A percentile compares a stretch with the other conserved stretches of the same genome.
These are phyloP conservation scores for Nymphalis io DNA, from an alignment of 1,140 invertebrate species.

Conservation along the genomic window DNA sequence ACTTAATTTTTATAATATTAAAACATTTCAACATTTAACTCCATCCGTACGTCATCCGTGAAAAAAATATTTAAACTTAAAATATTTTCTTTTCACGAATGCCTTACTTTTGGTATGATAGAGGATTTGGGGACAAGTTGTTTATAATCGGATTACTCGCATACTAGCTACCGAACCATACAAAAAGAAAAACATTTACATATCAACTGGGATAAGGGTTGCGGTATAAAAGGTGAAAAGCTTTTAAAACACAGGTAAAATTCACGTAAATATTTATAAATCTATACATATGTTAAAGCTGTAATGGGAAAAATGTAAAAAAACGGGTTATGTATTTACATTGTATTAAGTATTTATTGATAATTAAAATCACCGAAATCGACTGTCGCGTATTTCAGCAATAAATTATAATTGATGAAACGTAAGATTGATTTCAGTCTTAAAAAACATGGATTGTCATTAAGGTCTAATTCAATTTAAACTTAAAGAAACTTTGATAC, in stretches of 20 bases:
- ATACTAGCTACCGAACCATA: background rate
- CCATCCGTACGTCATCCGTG: too few species aligned
- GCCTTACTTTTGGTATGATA: background rate
- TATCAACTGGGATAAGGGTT: background rate
- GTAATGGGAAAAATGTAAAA: background rate
- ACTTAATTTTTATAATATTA: too few species aligned
- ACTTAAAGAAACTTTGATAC: too few species aligned
- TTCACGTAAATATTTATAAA: background rate
- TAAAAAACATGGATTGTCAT: too few species aligned
- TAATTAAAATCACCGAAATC: too few species aligned
- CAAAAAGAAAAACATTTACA: constrained; percentile 5
- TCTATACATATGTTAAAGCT: background rate
- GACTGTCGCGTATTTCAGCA: too few species aligned
- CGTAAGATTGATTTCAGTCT: too few species aligned
- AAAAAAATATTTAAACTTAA: too few species aligned
- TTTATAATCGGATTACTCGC: constrained; percentile 2
- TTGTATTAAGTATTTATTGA: background rate
- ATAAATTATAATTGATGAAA: too few species aligned
- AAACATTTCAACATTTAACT: too few species aligned
- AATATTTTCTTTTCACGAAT: background rate
- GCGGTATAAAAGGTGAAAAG: background rate
- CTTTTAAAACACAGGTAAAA: background rate
- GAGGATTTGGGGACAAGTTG: constrained; percentile 1
- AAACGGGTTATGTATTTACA: background rate
- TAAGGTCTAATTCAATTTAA: too few species aligned